These are phyloP conservation scores for Harpagoxenus sublaevis DNA, from an alignment of 2,888 invertebrate genomes.

Conservation along the genomic window DNA sequence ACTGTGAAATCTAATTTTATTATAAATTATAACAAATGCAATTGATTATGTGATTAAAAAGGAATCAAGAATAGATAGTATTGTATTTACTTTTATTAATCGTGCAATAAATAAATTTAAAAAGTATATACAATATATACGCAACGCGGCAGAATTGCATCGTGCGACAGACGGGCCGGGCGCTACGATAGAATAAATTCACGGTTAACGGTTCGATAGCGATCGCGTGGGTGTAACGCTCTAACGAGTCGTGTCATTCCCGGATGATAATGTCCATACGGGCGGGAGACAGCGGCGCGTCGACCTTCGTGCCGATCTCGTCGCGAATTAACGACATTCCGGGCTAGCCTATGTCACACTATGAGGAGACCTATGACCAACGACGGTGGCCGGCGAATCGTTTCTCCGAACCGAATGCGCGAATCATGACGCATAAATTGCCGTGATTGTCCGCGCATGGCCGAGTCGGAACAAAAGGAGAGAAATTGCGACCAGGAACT, in stretches of 20 bases:
- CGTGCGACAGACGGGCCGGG: not conserved
- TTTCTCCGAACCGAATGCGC: conserved; percentile 63
- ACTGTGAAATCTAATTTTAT: not conserved
- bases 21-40: not conserved
- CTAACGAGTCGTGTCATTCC: conserved; percentile 57
- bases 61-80: not conserved
- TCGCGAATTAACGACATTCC: conserved; percentile 74
- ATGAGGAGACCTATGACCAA: conserved; percentile 60
- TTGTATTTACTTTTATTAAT: not conserved
- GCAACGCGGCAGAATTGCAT: not conserved
- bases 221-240: conserved; percentile 57
- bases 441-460: conserved; percentile 44
- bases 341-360: conserved; percentile 70
- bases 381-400: conserved; percentile 50
- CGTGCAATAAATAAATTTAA: too few relatives aligned
- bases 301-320: conserved; percentile 71
- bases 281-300: conserved; percentile 67
- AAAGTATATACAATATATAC: not conserved
- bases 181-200: conserved; percentile 59
- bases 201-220: conserved; percentile 69
- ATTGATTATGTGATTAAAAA: not conserved
- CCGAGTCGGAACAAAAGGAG: conserved; percentile 45
- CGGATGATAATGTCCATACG: conserved; percentile 42
- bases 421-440: conserved; percentile 58
- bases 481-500: conserved; percentile 48